Conservation (phyloP, 2,888 invertebrate genomes). For the Campoplex nolae region DNA sequence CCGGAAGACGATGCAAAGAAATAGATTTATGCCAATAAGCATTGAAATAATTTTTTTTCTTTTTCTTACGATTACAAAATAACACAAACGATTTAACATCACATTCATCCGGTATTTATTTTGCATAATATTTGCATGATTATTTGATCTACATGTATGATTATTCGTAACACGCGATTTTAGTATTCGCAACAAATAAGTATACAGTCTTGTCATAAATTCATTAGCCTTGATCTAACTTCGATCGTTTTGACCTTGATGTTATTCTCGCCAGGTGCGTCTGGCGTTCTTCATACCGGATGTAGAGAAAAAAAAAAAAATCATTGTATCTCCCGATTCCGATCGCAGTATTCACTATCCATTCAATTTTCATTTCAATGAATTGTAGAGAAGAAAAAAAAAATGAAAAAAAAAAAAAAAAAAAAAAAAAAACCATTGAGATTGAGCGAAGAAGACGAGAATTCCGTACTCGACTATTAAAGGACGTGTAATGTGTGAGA, state of each 20-base stretch:
- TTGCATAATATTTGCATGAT: conserved; percentile 28
- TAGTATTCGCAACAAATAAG: conserved; percentile 1
- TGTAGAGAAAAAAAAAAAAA: conserved; percentile 7
- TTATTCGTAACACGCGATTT: conserved; percentile 17
- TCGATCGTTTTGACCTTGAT: conserved; percentile 35
- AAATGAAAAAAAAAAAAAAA: neutral
- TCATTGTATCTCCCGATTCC: conserved; percentile 9
- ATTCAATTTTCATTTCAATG: conserved; percentile 21
- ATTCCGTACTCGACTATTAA: conserved; percentile 24
- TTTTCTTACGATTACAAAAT: neutral
- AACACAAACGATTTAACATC: neutral
- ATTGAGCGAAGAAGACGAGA: conserved; percentile 7
- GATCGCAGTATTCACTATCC: conserved; percentile 13
- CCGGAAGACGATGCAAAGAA: conserved; percentile 20
- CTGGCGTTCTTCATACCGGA: conserved; percentile 33
- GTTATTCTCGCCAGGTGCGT: conserved; percentile 37
- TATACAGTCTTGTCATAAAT: neutral
- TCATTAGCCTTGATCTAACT: conserved; percentile 20
- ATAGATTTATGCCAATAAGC: conserved; percentile 12
- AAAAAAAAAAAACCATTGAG: conserved; percentile 7
- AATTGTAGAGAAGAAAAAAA: neutral
- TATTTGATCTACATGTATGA: conserved; percentile 49
- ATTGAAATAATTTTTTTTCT: conserved; percentile 4
- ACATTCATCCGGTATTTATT: neutral
- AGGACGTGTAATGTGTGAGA: conserved; percentile 18